These are phyloP conservation scores for Trochalopteron elliotii DNA, from an alignment of 2,113 vertebrate genomes.

Conservation along the genomic window DNA sequence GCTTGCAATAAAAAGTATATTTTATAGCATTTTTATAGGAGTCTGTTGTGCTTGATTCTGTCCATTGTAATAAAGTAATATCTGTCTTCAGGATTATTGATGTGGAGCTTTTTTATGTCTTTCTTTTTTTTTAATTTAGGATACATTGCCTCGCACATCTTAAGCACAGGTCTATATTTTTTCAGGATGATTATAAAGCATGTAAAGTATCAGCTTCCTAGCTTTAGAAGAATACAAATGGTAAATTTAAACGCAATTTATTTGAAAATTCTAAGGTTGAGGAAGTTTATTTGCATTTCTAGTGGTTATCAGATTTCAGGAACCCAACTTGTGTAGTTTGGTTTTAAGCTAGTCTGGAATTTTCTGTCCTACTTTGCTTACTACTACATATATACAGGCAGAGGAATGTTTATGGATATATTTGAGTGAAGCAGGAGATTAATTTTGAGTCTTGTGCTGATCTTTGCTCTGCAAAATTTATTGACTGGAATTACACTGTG, in stretches of 20 bases:
- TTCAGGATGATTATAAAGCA: background rate
- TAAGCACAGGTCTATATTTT: background rate
- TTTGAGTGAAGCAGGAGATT: background rate
- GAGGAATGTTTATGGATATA: background rate
- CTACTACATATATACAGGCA: background rate
- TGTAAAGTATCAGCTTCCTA: background rate
- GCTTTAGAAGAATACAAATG: background rate
- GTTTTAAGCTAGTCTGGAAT: background rate
- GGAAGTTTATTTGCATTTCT: background rate
- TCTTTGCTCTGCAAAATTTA: background rate
- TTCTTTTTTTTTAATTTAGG: background rate
- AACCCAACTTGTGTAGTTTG: background rate
- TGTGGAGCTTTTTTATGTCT: background rate
- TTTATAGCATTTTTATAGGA: background rate
- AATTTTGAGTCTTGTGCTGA: background rate
- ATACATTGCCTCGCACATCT: background rate
- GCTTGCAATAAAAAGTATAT: background rate
- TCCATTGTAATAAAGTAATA: background rate
- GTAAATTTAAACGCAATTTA: background rate
- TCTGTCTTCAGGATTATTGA: background rate
- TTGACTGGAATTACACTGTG: background rate
- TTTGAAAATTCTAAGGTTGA: background rate
- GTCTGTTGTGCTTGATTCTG: background rate
- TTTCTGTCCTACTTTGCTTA: background rate
- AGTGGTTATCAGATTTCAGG: background rate